Conservation (phyloP, 2,113 vertebrate genomes). For the Daphoenositta chrysoptera region DNA sequence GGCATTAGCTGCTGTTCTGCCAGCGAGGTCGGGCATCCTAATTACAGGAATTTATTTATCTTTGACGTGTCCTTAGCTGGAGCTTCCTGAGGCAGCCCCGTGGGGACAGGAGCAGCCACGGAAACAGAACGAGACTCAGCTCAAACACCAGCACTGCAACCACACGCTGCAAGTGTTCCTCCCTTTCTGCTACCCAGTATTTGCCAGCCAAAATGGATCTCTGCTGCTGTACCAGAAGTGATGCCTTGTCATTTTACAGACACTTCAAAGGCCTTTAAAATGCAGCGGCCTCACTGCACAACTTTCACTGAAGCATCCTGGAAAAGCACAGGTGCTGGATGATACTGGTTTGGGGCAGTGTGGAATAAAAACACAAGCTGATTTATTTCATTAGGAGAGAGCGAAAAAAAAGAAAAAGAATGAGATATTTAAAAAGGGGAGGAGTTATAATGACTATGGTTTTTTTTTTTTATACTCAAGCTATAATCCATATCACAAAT, state of each 20-base stretch:
- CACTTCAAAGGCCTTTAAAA: neutral
- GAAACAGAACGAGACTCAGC: neutral
- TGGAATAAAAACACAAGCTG: neutral
- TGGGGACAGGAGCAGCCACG: accelerated
- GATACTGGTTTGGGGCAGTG: neutral
- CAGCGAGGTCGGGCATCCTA: neutral
- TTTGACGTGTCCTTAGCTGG: neutral
- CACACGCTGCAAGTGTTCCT: accelerated
- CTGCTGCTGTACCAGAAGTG: neutral
- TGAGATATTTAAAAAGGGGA: neutral
- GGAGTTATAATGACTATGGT: too few species aligned
- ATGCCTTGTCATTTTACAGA: neutral
- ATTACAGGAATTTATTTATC: neutral
- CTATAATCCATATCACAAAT: neutral
- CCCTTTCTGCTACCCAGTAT: neutral
- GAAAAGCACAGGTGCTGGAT: neutral
- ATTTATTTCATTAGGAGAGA: neutral
- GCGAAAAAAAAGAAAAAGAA: neutral
- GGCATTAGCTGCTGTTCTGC: neutral
- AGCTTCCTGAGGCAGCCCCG: neutral
- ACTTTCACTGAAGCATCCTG: neutral
- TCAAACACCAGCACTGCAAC: neutral
- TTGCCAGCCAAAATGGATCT: neutral
- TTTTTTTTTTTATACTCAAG: too few species aligned
- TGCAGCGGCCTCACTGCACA: accelerated